Conservation (phyloP, 1,140 invertebrate species). For the Lepidostoma basale region DNA sequence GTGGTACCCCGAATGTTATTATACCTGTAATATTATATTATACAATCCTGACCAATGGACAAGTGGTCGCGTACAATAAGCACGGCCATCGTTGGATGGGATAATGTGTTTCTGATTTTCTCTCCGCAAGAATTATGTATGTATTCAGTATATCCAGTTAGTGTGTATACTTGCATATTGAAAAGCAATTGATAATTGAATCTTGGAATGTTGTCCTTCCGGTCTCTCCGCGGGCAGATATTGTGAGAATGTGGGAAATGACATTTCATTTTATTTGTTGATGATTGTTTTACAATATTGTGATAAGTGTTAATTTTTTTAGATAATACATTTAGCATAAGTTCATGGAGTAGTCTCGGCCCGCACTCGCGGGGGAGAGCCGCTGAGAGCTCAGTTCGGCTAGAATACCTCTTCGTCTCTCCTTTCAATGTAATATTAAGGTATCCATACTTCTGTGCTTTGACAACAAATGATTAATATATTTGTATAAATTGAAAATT, state of each 20-base stretch:
- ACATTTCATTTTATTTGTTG: constrained; percentile 21
- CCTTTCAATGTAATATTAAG: constrained; percentile 14
- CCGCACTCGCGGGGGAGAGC: not conserved
- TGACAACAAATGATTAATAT: constrained; percentile 31
- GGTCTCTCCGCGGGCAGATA: no score
- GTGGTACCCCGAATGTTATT: no score
- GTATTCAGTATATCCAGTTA: no score
- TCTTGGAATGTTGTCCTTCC: no score
- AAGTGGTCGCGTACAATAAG: no score
- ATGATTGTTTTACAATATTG: constrained; percentile 29
- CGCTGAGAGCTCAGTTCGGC: not conserved
- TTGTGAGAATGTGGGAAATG: not conserved
- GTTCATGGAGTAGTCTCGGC: constrained; percentile 6
- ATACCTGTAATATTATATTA: no score
- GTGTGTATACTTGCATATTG: no score
- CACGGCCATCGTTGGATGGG: no score
- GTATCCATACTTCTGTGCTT: constrained; percentile 20
- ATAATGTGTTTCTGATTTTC: no score
- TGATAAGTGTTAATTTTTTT: constrained; percentile 32
- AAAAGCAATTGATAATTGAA: no score
- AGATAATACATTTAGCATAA: constrained; percentile 25
- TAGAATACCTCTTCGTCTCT: constrained; percentile 8
- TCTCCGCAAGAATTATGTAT: no score
- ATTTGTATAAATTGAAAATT: constrained; percentile 31
- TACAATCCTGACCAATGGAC: not conserved